Percentiles rank a stretch among this genome's conserved stretches.
These are phyloP conservation scores for Panorpa germanica DNA, from an alignment of 2,888 invertebrate genomes.

Conservation along the genomic window DNA sequence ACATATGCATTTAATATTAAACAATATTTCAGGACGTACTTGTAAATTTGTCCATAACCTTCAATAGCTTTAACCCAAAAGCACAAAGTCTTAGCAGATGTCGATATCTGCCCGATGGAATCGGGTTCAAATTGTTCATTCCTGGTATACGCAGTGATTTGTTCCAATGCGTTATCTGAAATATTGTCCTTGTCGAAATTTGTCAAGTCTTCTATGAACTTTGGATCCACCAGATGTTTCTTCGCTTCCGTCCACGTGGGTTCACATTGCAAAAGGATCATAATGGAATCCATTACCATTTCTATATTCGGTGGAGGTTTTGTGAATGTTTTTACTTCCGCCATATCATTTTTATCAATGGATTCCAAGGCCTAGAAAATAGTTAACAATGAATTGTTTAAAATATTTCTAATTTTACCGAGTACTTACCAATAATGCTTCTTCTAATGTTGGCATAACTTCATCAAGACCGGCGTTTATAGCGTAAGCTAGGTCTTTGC, in stretches of 20 bases:
- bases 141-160: constrained; percentile 57
- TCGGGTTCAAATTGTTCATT: constrained; percentile 76
- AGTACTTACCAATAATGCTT: constrained; percentile 35
- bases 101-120: constrained; percentile 66
- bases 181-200: constrained; percentile 83
- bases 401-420: background rate
- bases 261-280: constrained; percentile 47
- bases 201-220: constrained; percentile 56
- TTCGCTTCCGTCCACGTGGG: constrained; percentile 82
- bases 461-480: constrained; percentile 68
- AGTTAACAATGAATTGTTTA: background rate
- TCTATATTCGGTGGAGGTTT: constrained; percentile 76
- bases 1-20: constrained; percentile 6
- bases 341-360: constrained; percentile 69
- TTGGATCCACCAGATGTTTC: constrained; percentile 62
- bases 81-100: constrained; percentile 73
- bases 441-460: constrained; percentile 75
- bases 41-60: constrained; percentile 75
- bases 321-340: constrained; percentile 79
- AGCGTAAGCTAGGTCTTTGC: constrained; percentile 61
- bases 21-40: constrained; percentile 27
- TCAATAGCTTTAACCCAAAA: constrained; percentile 87
- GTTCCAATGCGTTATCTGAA: constrained; percentile 59
- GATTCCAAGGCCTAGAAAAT: constrained; percentile 44
- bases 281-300: constrained; percentile 78